Percentiles rank a stretch among this genome's conserved stretches.
phyloP scores from a whole-genome alignment of 2,113 vertebrate genomes.

The Sebastes fasciatus region DNA sequence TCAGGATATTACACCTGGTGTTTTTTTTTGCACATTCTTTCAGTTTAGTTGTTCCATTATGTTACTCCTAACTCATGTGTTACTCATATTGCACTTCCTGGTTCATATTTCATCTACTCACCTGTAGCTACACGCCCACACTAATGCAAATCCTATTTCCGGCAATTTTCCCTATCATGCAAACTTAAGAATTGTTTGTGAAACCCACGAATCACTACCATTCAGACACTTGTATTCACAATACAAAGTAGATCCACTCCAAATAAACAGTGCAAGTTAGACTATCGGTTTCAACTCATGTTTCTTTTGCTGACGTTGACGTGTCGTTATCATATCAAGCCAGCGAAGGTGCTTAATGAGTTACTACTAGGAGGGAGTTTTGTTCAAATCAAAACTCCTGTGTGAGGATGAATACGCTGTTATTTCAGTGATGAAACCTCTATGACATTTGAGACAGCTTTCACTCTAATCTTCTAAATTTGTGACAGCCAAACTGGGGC shows the following conservation, averaged over 20 bases:
- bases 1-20: not conserved
- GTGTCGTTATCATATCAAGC: not conserved
- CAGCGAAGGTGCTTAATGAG: not conserved
- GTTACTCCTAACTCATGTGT: not conserved
- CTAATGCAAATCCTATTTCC: not conserved
- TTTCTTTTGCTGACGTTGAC: not conserved
- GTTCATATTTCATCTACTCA: not conserved
- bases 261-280: not conserved
- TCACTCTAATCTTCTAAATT: conserved; percentile 56
- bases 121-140: not conserved
- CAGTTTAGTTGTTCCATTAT: not conserved
- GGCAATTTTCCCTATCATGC: not conserved
- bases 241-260: not conserved
- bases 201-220: not conserved
- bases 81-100: not conserved
- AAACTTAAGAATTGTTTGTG: not conserved
- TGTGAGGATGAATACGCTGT: conserved; percentile 15
- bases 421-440: conserved; percentile 21
- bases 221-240: not conserved
- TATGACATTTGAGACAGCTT: conserved; percentile 44
- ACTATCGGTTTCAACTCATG: conserved; percentile 17
- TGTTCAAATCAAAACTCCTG: not conserved
- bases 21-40: not conserved
- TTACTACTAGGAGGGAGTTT: not conserved
- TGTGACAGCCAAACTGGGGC: conserved; percentile 29